Evolutionary conservation across 2,113 vertebrate species (phyloP), one percentile per base, ranked within the genome.

Genomic region (Etheostoma cragini): DNA sequence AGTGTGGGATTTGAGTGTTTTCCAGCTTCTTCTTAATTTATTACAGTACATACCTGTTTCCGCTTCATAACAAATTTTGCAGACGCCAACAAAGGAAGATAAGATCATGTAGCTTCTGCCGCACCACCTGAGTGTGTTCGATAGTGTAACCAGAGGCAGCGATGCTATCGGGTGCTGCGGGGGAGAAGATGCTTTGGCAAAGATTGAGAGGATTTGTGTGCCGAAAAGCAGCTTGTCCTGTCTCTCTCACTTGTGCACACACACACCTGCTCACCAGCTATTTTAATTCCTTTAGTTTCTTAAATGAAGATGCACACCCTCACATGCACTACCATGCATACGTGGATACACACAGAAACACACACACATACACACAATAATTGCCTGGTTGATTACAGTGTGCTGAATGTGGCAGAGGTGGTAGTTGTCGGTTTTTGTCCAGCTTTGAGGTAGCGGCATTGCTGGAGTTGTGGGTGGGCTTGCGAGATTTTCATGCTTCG

Each of bases 381-480:
- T 85, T 82, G 75, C 60, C 85, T 66, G 13, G 67, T 72, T 93
- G 91, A 93, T 94, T 94, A 93, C 84, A 94, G 91, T 90, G 80
- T 84, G 64, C 78, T 75, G 66, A 79, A 77, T 78, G 74, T 72
- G 66, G 71, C 80, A 87, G 82, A 93, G 87, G 88, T 89, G 86
- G 92, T 91, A 91, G 88, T 92, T 93, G 84, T 87, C 22, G 33
- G 80, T 84, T 81, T 91, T 86, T 82, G 88, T 90, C 82, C 66
- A 70, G 81, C 90, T 89, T 90, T 92, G 81, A 87, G 86, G 83
- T 82, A 83, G 70, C 75, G 68, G 80, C 77, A 83, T 84, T 11
- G 54, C 62, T 85, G 65, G 45, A 93, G 78, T 89, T 94, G 91
- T 93, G 92, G 91, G 93, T 93, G 93, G 92, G 91, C 92, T 90